phyloP scores from a whole-genome alignment of 2,888 invertebrate genomes.

The Sphinx pinastri region DNA sequence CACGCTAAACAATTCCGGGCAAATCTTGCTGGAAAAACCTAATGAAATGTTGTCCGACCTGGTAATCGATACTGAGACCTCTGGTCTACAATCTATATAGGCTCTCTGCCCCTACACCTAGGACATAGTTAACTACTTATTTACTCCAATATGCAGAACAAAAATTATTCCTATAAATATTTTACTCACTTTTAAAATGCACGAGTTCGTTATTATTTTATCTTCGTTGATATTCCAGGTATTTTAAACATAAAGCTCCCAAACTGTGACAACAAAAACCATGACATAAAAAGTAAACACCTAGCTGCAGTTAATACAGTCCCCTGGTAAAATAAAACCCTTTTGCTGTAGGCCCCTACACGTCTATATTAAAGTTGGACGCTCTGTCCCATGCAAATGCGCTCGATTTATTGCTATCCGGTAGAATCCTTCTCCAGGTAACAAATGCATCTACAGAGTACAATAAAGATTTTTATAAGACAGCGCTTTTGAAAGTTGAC shows the following conservation, averaged over 20 bases:
- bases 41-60: too few relatives aligned
- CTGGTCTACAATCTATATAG: too few relatives aligned
- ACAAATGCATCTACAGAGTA: conserved; percentile 29
- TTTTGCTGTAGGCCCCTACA: conserved; percentile 41
- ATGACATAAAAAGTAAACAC: conserved; percentile 3
- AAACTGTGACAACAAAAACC: background rate
- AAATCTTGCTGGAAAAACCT: too few relatives aligned
- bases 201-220: background rate
- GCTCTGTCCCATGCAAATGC: conserved; percentile 71
- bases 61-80: too few relatives aligned
- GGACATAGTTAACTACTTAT: too few relatives aligned
- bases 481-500: background rate
- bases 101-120: too few relatives aligned
- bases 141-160: too few relatives aligned
- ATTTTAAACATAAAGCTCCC: background rate
- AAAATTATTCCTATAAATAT: too few relatives aligned
- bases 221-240: background rate
- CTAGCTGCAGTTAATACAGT: conserved; percentile 31
- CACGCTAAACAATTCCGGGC: too few relatives aligned
- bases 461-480: conserved; percentile 14
- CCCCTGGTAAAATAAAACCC: conserved; percentile 29
- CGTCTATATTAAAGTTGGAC: conserved; percentile 65
- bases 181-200: too few relatives aligned
- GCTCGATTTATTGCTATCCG: conserved; percentile 61
- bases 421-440: conserved; percentile 53